phyloP scores from a whole-genome alignment of 1,140 invertebrate species.

The Alviniconcha marisindica region DNA sequence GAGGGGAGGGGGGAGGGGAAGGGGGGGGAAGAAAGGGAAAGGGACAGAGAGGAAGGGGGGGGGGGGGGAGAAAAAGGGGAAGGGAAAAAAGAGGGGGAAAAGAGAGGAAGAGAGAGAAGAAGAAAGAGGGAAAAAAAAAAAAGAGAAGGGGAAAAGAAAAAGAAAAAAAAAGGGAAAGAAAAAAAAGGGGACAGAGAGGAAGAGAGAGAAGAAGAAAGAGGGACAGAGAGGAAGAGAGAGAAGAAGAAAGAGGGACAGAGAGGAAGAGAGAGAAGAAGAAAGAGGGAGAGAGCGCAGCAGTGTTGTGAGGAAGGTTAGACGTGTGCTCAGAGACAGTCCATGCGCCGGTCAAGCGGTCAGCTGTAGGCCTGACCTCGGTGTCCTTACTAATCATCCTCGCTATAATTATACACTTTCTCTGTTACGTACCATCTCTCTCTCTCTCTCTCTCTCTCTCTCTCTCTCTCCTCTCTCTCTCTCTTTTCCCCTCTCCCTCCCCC shows the following conservation, averaged over 20 bases:
- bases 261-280: slow-evolving; percentile 18
- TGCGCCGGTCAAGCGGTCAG: too few relatives aligned
- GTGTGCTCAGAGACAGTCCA: too few relatives aligned
- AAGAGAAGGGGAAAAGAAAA: neutral
- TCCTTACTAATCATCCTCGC: too few relatives aligned
- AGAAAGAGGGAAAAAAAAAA: neutral
- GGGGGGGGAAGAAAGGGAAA: neutral
- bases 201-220: slow-evolving; percentile 26
- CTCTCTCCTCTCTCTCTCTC: neutral
- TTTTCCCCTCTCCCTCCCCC: neutral
- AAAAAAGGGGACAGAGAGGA: neutral
- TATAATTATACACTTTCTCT: too few relatives aligned
- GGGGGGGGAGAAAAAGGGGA: neutral
- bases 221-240: slow-evolving; percentile 22
- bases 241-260: neutral
- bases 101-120: slow-evolving; percentile 22
- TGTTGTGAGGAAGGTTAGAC: too few relatives aligned
- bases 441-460: neutral
- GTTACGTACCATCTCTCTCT: neutral
- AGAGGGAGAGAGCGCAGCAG: neutral
- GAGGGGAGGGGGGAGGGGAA: neutral
- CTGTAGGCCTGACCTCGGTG: too few relatives aligned
- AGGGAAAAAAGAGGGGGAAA: neutral
- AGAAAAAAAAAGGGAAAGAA: slow-evolving; percentile 36
- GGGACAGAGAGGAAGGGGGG: neutral